Conservation (phyloP, 35 echinoderm and acorn worm species). For the Amphiura filiformis region DNA sequence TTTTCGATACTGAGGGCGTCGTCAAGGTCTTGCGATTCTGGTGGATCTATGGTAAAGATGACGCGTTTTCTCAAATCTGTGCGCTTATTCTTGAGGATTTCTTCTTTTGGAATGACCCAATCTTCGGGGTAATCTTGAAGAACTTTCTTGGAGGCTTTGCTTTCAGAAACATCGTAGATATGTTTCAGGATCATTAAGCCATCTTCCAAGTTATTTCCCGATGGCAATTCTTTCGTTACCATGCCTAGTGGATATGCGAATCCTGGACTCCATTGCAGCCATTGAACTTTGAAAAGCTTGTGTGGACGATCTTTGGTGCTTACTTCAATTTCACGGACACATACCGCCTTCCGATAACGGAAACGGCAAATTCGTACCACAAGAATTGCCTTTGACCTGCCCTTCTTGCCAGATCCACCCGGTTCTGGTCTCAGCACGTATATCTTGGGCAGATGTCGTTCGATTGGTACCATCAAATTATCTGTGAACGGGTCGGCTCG, state of each 20-base stretch:
- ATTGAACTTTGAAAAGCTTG: constrained; percentile 58
- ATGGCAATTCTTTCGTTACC: constrained; percentile 59
- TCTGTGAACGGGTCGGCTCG: constrained; percentile 47
- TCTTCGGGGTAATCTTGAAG: constrained; percentile 29
- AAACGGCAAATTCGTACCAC: constrained; percentile 16
- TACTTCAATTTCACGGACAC: constrained; percentile 25
- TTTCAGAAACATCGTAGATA: constrained; percentile 59
- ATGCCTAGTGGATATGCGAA: constrained; percentile 66
- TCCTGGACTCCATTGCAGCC: constrained; percentile 34
- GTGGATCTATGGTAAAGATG: constrained; percentile 87
- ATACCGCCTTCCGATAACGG: neutral
- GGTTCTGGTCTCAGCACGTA: neutral
- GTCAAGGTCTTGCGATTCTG: constrained; percentile 69
- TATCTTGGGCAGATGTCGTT: constrained; percentile 59
- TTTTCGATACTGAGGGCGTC: constrained; percentile 67
- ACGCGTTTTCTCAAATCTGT: constrained; percentile 40
- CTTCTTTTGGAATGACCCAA: constrained; percentile 70
- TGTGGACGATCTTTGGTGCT: constrained; percentile 42
- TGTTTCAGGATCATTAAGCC: constrained; percentile 79
- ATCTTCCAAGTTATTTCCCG: constrained; percentile 32
- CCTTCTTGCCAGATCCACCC: neutral
- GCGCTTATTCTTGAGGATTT: constrained; percentile 51
- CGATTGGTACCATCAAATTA: constrained; percentile 64
- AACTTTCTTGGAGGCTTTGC: neutral
- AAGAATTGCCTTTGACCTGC: neutral